Conservation (phyloP, 2,797 vertebrate species). For the Enteromius mattozi region DNA sequence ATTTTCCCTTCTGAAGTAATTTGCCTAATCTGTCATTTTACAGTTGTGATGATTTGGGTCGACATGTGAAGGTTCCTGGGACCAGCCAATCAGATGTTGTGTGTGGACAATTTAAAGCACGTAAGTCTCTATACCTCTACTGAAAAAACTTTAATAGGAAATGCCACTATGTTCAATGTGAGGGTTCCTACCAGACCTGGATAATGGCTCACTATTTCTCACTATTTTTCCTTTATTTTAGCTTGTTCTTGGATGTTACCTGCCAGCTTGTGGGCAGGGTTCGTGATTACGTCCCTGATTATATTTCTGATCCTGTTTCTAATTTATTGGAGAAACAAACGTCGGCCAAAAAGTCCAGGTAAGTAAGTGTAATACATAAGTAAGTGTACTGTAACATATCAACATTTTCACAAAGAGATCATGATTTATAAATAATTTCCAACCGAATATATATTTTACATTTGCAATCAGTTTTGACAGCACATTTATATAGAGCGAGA, state of each 20-base stretch:
- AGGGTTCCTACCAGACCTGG: neutral
- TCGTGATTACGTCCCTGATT: conserved; percentile 66
- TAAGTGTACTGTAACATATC: neutral
- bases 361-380: conserved; percentile 53
- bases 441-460: neutral
- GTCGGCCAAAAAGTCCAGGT: conserved; percentile 66
- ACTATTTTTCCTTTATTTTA: conserved; percentile 46
- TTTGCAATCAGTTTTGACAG: neutral
- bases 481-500: neutral
- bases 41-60: conserved; percentile 33
- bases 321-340: conserved; percentile 65
- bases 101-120: conserved; percentile 19
- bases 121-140: conserved; percentile 9
- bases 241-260: conserved; percentile 72
- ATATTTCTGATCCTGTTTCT: conserved; percentile 53
- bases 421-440: neutral
- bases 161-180: neutral
- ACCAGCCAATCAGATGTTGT: neutral
- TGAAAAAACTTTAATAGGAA: neutral
- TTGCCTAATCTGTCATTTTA: conserved; percentile 4
- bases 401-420: neutral
- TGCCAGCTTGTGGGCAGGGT: conserved; percentile 72
- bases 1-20: neutral
- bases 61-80: neutral
- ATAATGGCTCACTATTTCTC: neutral